Evolutionary conservation across 2,113 vertebrate species (phyloP).

Genomic region (Sisor rabdophorus): DNA sequence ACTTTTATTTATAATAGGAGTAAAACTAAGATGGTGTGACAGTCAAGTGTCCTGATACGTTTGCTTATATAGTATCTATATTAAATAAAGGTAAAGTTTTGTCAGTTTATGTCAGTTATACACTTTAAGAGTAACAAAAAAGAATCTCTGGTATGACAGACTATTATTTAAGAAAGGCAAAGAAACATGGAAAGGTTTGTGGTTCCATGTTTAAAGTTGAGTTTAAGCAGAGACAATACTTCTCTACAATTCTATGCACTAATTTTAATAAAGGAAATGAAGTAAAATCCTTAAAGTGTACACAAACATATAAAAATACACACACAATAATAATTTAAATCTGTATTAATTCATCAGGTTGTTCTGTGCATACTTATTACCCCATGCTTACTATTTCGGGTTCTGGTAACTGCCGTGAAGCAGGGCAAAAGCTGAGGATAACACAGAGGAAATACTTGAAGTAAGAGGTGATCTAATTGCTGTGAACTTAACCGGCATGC

Average conservation of each 20-base stretch:
- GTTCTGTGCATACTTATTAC: not conserved
- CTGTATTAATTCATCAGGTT: not conserved
- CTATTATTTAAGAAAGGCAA: not conserved
- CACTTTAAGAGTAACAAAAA: no score
- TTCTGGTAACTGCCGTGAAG: no score
- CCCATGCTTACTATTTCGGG: no score
- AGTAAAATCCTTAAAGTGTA: not conserved
- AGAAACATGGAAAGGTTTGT: not conserved
- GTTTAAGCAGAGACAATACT: not conserved
- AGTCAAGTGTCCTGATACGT: no score
- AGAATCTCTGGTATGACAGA: no score
- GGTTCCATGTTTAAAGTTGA: not conserved
- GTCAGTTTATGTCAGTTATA: no score
- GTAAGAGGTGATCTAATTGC: no score
- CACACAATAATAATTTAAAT: not conserved
- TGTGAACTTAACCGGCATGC: not conserved
- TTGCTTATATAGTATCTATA: no score
- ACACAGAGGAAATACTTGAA: not conserved
- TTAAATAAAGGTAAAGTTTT: no score
- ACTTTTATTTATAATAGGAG: no score
- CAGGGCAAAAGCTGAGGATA: not conserved
- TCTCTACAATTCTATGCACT: not conserved
- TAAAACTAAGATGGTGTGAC: no score
- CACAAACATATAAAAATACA: not conserved
- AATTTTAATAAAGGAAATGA: not conserved